A percentile compares a stretch with the other conserved stretches of the same genome.
Conservation (phyloP, 2,797 vertebrate species). For the Myoxocephalus aenaeus region DNA sequence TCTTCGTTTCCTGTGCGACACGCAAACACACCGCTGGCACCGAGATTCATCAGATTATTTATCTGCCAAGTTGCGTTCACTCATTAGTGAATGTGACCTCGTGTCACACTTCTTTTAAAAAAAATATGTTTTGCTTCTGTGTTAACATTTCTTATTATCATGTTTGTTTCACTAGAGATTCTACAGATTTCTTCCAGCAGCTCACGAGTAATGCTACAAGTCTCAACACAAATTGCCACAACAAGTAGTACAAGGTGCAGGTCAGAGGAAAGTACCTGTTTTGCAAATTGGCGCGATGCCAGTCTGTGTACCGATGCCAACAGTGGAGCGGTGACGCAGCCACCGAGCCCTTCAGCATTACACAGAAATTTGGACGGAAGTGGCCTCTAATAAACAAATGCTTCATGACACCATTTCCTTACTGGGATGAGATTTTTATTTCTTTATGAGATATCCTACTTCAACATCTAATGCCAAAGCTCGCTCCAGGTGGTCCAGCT, state of each 20-base stretch:
- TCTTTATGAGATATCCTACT: background rate
- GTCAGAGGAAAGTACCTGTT: constrained; percentile 43
- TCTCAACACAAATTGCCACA: constrained; percentile 16
- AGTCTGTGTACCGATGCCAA: constrained; percentile 27
- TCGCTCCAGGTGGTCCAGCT: constrained; percentile 8
- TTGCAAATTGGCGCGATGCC: constrained; percentile 27
- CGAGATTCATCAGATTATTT: background rate
- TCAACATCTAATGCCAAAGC: background rate
- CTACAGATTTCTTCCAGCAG: background rate
- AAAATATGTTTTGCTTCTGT: background rate
- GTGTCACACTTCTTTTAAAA: background rate
- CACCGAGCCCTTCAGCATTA: background rate
- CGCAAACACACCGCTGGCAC: constrained; percentile 3
- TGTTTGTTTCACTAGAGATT: constrained; percentile 11
- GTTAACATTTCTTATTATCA: constrained; percentile 36
- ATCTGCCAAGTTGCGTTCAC: constrained; percentile 15
- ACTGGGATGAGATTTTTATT: background rate
- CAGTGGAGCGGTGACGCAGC: constrained; percentile 9
- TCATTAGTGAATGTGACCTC: constrained; percentile 22
- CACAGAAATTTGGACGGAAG: background rate
- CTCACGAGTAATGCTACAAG: constrained; percentile 8
- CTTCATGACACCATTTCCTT: background rate
- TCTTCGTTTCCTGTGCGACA: constrained; percentile 1
- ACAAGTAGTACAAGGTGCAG: background rate
- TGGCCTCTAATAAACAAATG: constrained; percentile 4